Base-by-base conservation (phyloP, 2,888 invertebrate species). In the Acleris emargana region DNA sequence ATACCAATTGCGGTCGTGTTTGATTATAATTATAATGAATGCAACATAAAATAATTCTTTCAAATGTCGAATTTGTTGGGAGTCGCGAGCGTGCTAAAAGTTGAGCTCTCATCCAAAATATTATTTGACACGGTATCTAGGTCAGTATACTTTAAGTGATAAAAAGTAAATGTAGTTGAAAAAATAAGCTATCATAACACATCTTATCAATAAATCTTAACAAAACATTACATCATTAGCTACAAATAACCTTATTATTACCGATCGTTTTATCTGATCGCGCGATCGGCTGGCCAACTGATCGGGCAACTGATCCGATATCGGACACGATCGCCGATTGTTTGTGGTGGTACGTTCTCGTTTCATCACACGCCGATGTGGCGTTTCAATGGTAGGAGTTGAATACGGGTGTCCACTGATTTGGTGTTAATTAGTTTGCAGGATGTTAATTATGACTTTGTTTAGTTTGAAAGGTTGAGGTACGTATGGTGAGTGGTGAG, bases 301-400 rank as follows among this genome's bases (percentile, higher is more conserved):
- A 64, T 64, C 64, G 50, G 18, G 49, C 54, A 28, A 69, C 28
- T 68, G 68, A 72, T 75, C 71, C 61, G 64, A 68, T 73, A 77
- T 75, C 78, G 71, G 72, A 76, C 77, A 76, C 76, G 72, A 79
- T 76, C 76, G 73, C 32, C 54, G 50, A 64, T 64, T 64, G 59
- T 64, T 22, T 20, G 38, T 13, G 38, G 38, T 38, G 32, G 58
- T 25, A 5, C 3, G 20, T 22, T 50, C 50, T 20, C 58, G 50
- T 32, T 50, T 20, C 54, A 50, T 50, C 50, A 60, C 53, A 43
- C 20, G 42, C 25, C 38, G 47, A 47, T 59, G 25, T 50, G 59
- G 51, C 47, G 53, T 47, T 53, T 54, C 25, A 49, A 64, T 64
- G 38, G 49, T 59, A 49, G 32, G 58, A 58, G 53, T 54, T 49